phyloP scores from a whole-genome alignment of 2,888 invertebrate genomes.

The Melanostoma scalare region DNA sequence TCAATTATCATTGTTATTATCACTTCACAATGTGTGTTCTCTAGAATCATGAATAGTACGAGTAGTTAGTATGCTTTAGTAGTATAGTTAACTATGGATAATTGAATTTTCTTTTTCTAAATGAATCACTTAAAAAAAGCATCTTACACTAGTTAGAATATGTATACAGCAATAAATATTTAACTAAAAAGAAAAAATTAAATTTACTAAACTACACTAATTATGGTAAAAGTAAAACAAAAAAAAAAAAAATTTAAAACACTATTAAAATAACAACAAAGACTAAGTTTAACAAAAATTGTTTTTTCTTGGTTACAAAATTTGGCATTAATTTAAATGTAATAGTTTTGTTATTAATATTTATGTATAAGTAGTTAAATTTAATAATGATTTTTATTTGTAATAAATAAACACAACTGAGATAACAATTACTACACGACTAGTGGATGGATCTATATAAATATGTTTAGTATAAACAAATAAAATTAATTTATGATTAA shows the following conservation, averaged over 20 bases:
- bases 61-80: constrained; percentile 65
- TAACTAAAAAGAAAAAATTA: constrained; percentile 54
- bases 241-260: constrained; percentile 21
- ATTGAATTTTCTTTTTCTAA: constrained; percentile 12
- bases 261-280: constrained; percentile 31
- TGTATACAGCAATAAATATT: constrained; percentile 48
- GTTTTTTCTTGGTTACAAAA: constrained; percentile 61
- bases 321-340: constrained; percentile 68
- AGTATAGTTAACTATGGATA: constrained; percentile 59
- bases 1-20: constrained; percentile 61
- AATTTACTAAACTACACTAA: constrained; percentile 63
- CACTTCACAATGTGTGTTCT: constrained; percentile 71
- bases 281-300: constrained; percentile 50
- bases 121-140: constrained; percentile 40
- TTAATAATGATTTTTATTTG: constrained; percentile 9
- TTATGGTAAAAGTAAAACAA: constrained; percentile 9
- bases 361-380: constrained; percentile 24
- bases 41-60: constrained; percentile 68
- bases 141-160: constrained; percentile 30
- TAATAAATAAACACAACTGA: constrained; percentile 64
- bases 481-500: constrained; percentile 9
- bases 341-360: constrained; percentile 25
- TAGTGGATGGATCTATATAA: constrained; percentile 72
- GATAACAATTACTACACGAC: constrained; percentile 71
- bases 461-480: constrained; percentile 44